phyloP scores from a whole-genome alignment of 2,888 invertebrate species.

The Papilio protenor region DNA sequence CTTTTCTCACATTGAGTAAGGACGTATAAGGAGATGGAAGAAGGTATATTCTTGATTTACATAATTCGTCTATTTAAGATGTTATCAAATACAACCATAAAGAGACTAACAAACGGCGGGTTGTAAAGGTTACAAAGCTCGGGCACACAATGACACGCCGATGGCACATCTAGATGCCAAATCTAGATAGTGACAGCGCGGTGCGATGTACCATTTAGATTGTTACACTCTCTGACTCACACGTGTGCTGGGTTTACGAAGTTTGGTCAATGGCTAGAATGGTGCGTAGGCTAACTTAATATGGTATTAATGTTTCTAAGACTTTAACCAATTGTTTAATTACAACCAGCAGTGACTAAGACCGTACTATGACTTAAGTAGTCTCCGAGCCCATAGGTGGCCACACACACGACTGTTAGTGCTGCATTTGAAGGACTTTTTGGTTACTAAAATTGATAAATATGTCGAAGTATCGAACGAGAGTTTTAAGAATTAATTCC shows the following conservation, averaged over 20 bases:
- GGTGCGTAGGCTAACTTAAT: neutral
- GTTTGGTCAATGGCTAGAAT: neutral
- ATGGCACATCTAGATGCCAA: slow-evolving; percentile 9
- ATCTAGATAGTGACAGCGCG: slow-evolving; percentile 27
- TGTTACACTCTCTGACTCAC: slow-evolving; percentile 19
- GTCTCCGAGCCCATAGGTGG: no score
- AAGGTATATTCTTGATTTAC: neutral
- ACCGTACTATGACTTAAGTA: no score
- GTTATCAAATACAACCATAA: slow-evolving; percentile 5
- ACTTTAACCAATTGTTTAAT: no score
- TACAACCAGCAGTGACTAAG: no score
- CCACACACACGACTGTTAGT: no score
- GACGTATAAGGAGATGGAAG: neutral
- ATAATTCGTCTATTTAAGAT: slow-evolving; percentile 6
- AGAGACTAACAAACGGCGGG: slow-evolving; percentile 12
- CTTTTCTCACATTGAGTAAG: neutral
- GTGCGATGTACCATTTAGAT: slow-evolving; percentile 33
- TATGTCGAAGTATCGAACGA: no score
- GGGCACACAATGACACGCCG: slow-evolving; percentile 21
- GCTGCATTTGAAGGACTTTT: no score
- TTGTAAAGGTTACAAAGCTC: slow-evolving; percentile 22
- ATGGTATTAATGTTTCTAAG: no score
- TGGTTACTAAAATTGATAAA: no score
- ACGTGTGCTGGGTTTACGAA: slow-evolving; percentile 4
- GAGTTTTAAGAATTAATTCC: no score